Evolutionary conservation across 2,113 vertebrate genomes (phyloP).

Genomic region (Pachyramphus minor): DNA sequence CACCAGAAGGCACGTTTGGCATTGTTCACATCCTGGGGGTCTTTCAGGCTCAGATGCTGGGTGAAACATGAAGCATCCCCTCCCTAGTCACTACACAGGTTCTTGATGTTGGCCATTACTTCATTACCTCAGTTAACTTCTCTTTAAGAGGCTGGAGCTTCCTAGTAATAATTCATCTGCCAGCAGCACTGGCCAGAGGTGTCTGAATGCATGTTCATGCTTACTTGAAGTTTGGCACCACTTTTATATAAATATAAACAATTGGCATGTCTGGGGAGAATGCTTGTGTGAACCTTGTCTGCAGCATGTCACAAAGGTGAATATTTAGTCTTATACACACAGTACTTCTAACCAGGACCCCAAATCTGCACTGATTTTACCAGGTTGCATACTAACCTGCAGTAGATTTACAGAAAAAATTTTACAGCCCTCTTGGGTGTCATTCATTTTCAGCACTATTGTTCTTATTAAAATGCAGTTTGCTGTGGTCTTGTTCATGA

Average conservation of each 20-base stretch:
- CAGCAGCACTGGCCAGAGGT: background rate
- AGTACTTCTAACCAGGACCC: background rate
- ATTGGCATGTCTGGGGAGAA: background rate
- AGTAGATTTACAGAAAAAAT: background rate
- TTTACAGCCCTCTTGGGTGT: background rate
- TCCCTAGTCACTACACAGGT: background rate
- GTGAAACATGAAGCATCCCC: background rate
- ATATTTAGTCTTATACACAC: background rate
- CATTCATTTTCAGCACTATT: slow-evolving; percentile 33
- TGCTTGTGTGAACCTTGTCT: background rate
- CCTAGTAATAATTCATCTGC: background rate
- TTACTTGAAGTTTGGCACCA: background rate
- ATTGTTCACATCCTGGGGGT: accelerated
- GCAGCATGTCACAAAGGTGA: background rate
- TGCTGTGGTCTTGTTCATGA: slow-evolving; percentile 36
- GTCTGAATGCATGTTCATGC: background rate
- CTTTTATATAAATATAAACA: background rate
- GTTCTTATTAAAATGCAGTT: slow-evolving; percentile 56
- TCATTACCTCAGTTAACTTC: background rate
- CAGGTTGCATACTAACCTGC: background rate
- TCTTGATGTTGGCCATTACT: background rate
- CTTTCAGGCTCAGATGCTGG: background rate
- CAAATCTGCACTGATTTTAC: background rate
- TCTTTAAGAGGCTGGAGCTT: background rate
- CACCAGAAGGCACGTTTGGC: background rate